Evolutionary conservation across 2,113 vertebrate genomes (phyloP), one percentile per base, ranked within the genome.

Genomic region (Corythornis cristatus): DNA sequence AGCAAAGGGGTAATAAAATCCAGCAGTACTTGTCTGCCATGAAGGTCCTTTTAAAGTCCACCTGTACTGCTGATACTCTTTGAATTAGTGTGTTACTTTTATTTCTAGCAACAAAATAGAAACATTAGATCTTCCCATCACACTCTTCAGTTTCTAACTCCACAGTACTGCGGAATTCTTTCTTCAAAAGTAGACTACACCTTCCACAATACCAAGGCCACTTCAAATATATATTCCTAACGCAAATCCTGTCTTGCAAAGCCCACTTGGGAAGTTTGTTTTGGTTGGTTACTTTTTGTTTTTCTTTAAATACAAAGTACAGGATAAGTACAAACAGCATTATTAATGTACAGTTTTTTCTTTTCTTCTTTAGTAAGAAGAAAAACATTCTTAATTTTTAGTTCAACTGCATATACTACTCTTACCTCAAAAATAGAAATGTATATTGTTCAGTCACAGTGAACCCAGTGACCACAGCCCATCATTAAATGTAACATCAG

Each of bases 401-500:
- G 15, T 82, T 89, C 67, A 84, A 48, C 60, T 66, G 87, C 74
- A 90, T 80, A 51, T 56, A 60, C 29, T 73, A 19, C 8, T 92
- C 46, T 79, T 93, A 91, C 16, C 64, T 89, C 51, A 93, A 83
- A 95, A 92, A 82, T 13, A 88, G 76, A 83, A 43, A 77, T 58
- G 31, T 66, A 78, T 93, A 89, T 73, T 79, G 26, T 90, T 92
- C 78, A 94, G 71, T 89, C 64, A 85, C 83, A 71, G 78, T 89
- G 87, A 96, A 95, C 81, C 51, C 58, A 75, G 74, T 77, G 92
- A 96, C 90, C 96, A 95, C 67, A 88, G 85, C 29, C 85, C 79
- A 91, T 92, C 95, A 92, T 91, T 95, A 96, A 94, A 94, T 65
- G 74, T 76, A 95, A 65, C 83, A 89, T 58, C 75, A 88, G 78